phyloP scores from a whole-genome alignment of 1,140 invertebrate species.

The Sminthurinus signatus region DNA sequence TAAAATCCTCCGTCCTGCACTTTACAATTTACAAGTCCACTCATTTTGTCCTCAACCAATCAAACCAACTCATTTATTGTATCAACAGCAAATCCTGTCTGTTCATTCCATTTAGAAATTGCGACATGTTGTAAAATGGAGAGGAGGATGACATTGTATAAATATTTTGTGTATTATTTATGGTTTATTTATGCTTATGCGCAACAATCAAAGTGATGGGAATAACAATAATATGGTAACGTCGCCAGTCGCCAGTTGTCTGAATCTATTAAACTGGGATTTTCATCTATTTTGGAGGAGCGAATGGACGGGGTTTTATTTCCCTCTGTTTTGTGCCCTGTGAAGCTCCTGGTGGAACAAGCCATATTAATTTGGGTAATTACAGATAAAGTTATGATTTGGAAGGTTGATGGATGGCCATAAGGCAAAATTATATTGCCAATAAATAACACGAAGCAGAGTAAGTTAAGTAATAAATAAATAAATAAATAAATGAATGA shows the following conservation, averaged over 20 bases:
- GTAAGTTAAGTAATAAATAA: neutral
- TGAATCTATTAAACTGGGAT: too few relatives aligned
- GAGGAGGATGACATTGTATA: too few relatives aligned
- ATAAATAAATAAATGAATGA: neutral
- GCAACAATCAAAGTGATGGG: too few relatives aligned
- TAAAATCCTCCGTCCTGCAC: neutral
- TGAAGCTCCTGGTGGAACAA: too few relatives aligned
- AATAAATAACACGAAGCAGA: conserved; percentile 3
- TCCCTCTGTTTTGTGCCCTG: too few relatives aligned
- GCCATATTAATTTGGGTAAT: conserved; percentile 7
- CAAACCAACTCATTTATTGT: neutral
- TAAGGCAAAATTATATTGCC: conserved; percentile 14
- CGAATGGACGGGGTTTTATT: too few relatives aligned
- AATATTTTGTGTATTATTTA: too few relatives aligned
- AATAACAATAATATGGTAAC: too few relatives aligned
- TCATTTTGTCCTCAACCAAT: neutral
- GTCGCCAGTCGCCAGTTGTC: too few relatives aligned
- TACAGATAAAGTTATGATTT: neutral
- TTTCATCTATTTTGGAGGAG: too few relatives aligned
- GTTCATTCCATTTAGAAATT: neutral
- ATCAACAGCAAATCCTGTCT: neutral
- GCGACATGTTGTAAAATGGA: too few relatives aligned
- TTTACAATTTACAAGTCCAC: neutral
- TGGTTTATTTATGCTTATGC: too few relatives aligned
- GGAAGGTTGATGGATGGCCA: neutral